Base-by-base conservation (phyloP, 2,113 vertebrate genomes). In the Calyptommatus sinebrachiatus region DNA sequence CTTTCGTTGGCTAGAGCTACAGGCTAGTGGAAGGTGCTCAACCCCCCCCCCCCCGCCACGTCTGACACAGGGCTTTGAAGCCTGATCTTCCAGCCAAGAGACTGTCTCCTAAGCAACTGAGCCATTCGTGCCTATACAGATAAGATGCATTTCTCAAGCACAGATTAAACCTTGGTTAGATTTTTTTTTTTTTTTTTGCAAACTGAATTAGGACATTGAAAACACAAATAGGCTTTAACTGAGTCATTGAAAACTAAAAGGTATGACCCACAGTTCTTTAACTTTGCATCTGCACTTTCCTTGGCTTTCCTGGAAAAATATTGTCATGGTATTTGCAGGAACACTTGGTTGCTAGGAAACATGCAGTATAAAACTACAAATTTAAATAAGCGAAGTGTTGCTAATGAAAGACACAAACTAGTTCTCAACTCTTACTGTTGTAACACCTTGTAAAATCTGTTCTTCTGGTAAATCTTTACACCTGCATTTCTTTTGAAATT, bases 401-500 rank as follows among this genome's bases (percentile, higher is more conserved):
- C 8, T 28, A 71, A 71, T 22, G 71, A 72, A 79, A 71, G 57
- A 21, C 41, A 31, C 35, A 62, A 31, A 71, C 29, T 78, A 8
- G 41, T 45, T 57, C 9, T 78, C 8, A 20, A 9, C 31, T 26
- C 61, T 83, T 67, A 67, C 57, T 77, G 61, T 69, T 69, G 29
- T 46, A 63, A 48, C 50, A 68, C n/a, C 28, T 29, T 50, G 8
- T 73, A 78, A 69, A 80, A n/a, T 35, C 8, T 10, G 6, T 73
- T 72, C 50, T 69, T 48, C 24, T 68, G 12, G 53, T 61, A 46
- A 68, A 26, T 14, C 7, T 78, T 62, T 67, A 67, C 50, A 68
- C 22, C 26, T 72, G 11, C 74, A n/a, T 48, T 22, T 82, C 35
- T 79, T 84, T 63, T 75, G 80, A 85, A 86, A 45, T 1, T 76